Percentiles rank a stretch among this genome's conserved stretches.
These are phyloP conservation scores for Parnassius orleans DNA, from an alignment of 2,888 invertebrate genomes.

Conservation along the genomic window DNA sequence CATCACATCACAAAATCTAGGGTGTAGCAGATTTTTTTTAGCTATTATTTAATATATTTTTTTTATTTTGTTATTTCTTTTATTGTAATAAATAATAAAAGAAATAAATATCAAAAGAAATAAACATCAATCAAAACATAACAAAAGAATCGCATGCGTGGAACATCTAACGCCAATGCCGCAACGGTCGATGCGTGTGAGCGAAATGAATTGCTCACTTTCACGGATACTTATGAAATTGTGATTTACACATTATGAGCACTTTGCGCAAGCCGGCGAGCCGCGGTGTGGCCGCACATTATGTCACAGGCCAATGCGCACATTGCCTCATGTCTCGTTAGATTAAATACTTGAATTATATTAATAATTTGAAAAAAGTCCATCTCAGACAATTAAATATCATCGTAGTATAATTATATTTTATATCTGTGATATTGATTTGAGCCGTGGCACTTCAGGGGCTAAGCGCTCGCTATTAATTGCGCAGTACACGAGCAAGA, in stretches of 20 bases:
- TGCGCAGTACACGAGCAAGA: too few species aligned
- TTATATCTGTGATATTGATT: neutral
- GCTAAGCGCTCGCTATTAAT: too few species aligned
- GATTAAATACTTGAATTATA: constrained; percentile 24
- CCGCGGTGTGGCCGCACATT: constrained; percentile 28
- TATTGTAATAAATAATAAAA: too few species aligned
- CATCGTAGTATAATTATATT: constrained; percentile 6
- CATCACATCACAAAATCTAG: too few species aligned
- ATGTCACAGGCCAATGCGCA: constrained; percentile 34
- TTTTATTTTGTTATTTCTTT: too few species aligned
- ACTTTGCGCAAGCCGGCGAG: constrained; percentile 44
- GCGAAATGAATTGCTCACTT: constrained; percentile 66
- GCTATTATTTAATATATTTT: too few species aligned
- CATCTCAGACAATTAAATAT: constrained; percentile 32
- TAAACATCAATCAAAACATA: too few species aligned
- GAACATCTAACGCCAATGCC: constrained; percentile 31
- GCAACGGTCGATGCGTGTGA: constrained; percentile 43
- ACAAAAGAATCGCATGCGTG: too few species aligned
- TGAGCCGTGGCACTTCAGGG: too few species aligned
- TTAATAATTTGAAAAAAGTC: constrained; percentile 15
- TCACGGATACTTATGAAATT: constrained; percentile 73
- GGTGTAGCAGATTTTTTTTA: too few species aligned
- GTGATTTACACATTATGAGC: constrained; percentile 61
- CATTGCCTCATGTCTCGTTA: constrained; percentile 34
- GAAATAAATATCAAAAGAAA: too few species aligned